Evolutionary conservation across 2,113 vertebrate species (phyloP), one percentile per base, ranked within the genome.

Genomic region (Abramis brama): DNA sequence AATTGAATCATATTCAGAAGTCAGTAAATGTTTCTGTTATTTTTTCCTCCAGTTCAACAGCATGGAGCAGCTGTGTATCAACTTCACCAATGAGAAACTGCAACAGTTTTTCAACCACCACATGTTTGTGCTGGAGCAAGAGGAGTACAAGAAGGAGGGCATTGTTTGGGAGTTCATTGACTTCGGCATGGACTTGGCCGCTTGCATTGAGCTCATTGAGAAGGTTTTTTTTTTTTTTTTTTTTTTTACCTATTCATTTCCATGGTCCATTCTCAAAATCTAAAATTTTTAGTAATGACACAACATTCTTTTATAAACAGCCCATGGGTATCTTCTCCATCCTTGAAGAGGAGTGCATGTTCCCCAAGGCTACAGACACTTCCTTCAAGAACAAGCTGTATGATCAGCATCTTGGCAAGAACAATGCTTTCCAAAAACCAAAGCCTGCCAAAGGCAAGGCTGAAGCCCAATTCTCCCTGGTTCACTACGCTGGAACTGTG

Each of bases 121-220:
- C 92, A 96, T 96, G 0, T 95, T 94, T 25, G 96, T 97, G 83
- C 93, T 97, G 94, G 96, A 97, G 86, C 96, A 97, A 86, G 96
- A 97, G 79, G 96, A 96, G 80, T 96, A 96, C 94, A 96, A 96
- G 92, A 96, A 97, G 88, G 96, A 97, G 78, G 96, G 96, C 10
- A 97, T 97, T 89, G 86, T 96, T 79, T 97, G 96, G 96, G 94
- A 94, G 23, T 97, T 97, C 93, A 97, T 97, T 95, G 96, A 97
- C 83, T 97, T 97, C 60, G 96, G 96, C 1, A 97, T 97, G 96
- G 96, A 97, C 91, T 86, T 96, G 93, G 95, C 96, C 93, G 96
- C 96, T 87, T 97, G 96, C 92, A 97, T 97, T 92, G 96, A 97
- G 92, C 96, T 97, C 19, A 97, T 96, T 93, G 96, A 97, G 89